phyloP scores from a whole-genome alignment of 2,888 invertebrate genomes.

The Andricus quercusramuli region DNA sequence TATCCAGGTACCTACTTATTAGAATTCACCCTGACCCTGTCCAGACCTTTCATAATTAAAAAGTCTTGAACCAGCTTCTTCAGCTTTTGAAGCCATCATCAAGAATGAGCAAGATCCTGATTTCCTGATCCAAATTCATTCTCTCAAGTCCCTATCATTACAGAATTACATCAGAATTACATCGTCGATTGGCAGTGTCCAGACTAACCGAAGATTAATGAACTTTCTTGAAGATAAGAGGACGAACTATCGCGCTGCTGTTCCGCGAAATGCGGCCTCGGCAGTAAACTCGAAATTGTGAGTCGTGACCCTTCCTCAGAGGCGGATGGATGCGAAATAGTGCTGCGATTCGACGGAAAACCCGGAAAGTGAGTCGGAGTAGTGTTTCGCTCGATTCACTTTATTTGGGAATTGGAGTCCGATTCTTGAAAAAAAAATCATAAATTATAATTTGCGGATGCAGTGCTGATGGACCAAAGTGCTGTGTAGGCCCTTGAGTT shows the following conservation, averaged over 20 bases:
- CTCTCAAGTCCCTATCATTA: neutral
- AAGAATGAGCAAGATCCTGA: neutral
- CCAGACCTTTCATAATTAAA: neutral
- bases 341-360: conserved; percentile 42
- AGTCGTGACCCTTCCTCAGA: conserved; percentile 11
- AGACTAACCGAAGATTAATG: conserved; percentile 47
- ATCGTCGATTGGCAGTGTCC: neutral
- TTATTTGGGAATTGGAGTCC: neutral
- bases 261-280: conserved; percentile 58
- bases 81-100: neutral
- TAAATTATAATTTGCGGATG: neutral
- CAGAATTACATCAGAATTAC: conserved; percentile 13
- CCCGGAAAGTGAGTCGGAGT: conserved; percentile 12
- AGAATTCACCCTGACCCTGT: too few relatives aligned
- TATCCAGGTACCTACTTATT: too few relatives aligned
- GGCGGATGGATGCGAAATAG: conserved; percentile 48
- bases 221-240: conserved; percentile 52
- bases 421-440: neutral
- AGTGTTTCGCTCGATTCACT: conserved; percentile 3
- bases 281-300: conserved; percentile 57
- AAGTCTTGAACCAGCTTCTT: neutral
- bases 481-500: conserved; percentile 1
- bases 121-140: neutral
- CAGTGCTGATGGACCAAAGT: conserved; percentile 50
- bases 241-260: conserved; percentile 49